Base-by-base conservation (phyloP, 2,113 vertebrate species). In the Nibea albiflora region DNA sequence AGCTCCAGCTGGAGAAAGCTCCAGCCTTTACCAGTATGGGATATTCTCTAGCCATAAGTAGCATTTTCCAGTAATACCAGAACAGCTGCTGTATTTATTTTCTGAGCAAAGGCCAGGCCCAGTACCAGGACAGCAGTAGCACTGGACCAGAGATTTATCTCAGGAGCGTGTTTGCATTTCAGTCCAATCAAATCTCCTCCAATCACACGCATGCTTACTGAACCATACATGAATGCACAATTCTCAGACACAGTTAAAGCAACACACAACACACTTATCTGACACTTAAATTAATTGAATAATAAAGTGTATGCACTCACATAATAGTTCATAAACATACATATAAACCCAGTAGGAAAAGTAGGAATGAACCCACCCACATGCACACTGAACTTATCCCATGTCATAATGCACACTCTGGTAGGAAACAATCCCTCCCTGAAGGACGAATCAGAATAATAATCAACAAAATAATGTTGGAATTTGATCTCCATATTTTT, bases 11-110 rank as follows among this genome's bases (percentile, higher is more conserved):
- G 73, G 76, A 88, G 71, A 92, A 70, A 84, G 80, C 86, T 63
- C 86, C 74, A 78, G 69, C 61, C 39, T 85, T 85, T 60, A 78
- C 84, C 67, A 76, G 28, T 52, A 50, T 77, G 68, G 47, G 83
- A 58, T 90, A 90, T 85, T 86, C 72, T 74, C 44, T 61, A 78
- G 80, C 49, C 67, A 73, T 89, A 90, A 83, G 79, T 68, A 47
- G 85, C 69, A 80, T 82, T 87, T 91, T 42, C 46, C 76, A 83
- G 63, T 87, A 89, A 92, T 84, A 78, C 68, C 86, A 84, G 73
- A 86, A 85, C 80, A 90, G 81, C 75, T 83, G 81, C 66, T 68
- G 58, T 77, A 84, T 89, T 90, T 83, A 77, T 57, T 63, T 83
- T 79, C 62, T 56, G 56, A 83, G 52, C 42, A 87, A 67, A 84